Conservation (phyloP, 2,113 vertebrate genomes). For the Brachypodius melanocephalos region DNA sequence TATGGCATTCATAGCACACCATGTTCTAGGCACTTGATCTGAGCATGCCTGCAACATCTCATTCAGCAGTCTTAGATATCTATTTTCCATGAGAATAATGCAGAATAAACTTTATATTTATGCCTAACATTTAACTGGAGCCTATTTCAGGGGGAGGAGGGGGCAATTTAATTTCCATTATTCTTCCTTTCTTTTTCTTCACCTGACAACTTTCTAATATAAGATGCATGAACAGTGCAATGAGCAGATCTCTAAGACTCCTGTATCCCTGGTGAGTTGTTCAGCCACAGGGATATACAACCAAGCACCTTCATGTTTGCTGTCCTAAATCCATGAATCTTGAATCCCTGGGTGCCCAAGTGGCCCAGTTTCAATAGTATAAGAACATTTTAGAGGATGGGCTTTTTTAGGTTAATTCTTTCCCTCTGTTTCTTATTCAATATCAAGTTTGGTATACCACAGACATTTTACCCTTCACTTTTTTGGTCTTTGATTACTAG, state of each 20-base stretch:
- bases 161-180: background rate
- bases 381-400: background rate
- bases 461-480: background rate
- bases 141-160: background rate
- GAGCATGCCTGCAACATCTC: background rate
- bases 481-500: slow-evolving; percentile 33
- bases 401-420: background rate
- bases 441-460: background rate
- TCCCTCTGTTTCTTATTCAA: background rate
- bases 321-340: slow-evolving; percentile 61
- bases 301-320: slow-evolving; percentile 27
- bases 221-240: slow-evolving; percentile 10
- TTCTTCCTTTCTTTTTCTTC: background rate
- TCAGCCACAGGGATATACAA: slow-evolving; percentile 7
- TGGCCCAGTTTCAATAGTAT: slow-evolving; percentile 40
- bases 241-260: background rate
- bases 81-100: background rate
- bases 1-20: background rate
- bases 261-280: background rate
- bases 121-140: background rate
- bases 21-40: background rate
- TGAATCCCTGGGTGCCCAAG: slow-evolving; percentile 14
- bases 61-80: background rate
- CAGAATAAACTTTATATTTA: background rate
- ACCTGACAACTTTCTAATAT: background rate